These are phyloP conservation scores for Scleropages formosus DNA, from an alignment of 2,797 vertebrate genomes.

Conservation along the genomic window DNA sequence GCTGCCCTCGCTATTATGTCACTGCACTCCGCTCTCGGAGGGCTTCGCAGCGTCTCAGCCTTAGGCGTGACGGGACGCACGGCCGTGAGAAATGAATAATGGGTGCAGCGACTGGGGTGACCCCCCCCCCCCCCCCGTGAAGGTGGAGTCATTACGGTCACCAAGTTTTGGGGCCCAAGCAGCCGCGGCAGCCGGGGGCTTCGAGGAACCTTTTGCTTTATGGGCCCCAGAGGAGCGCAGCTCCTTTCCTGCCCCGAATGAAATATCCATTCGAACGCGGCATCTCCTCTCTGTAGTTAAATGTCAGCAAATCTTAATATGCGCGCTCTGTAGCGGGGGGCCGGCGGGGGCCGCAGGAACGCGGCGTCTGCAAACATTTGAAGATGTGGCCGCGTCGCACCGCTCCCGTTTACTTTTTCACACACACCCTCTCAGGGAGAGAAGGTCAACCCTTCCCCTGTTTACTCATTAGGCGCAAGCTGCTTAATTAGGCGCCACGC, in stretches of 20 bases:
- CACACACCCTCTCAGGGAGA: not conserved
- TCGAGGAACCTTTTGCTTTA: slow-evolving; percentile 49
- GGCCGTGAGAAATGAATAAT: slow-evolving; percentile 42
- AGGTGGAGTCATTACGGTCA: slow-evolving; percentile 44
- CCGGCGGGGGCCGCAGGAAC: slow-evolving; percentile 32
- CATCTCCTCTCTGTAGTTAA: slow-evolving; percentile 51
- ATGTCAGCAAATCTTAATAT: slow-evolving; percentile 61
- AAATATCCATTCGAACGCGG: not conserved
- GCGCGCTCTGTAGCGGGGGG: slow-evolving; percentile 49
- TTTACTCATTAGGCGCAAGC: slow-evolving; percentile 51
- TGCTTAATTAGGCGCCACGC: slow-evolving; percentile 52
- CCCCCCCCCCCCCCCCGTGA: slow-evolving; percentile 37
- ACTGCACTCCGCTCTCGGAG: too few relatives aligned
- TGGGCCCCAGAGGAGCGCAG: slow-evolving; percentile 31
- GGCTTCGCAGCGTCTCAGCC: not conserved
- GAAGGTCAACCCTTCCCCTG: slow-evolving; percentile 27
- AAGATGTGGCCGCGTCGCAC: not conserved
- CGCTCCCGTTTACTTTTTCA: not conserved
- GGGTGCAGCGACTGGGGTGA: slow-evolving; percentile 55
- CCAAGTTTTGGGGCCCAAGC: slow-evolving; percentile 40
- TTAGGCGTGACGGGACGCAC: slow-evolving; percentile 44
- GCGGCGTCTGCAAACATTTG: not conserved
- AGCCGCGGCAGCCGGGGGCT: slow-evolving; percentile 55
- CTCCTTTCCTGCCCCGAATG: slow-evolving; percentile 41
- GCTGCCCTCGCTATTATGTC: too few relatives aligned